Evolutionary conservation across 2,797 vertebrate genomes (phyloP), one percentile per base, ranked within the genome.

Genomic region (Neopelma chrysocephalum): DNA sequence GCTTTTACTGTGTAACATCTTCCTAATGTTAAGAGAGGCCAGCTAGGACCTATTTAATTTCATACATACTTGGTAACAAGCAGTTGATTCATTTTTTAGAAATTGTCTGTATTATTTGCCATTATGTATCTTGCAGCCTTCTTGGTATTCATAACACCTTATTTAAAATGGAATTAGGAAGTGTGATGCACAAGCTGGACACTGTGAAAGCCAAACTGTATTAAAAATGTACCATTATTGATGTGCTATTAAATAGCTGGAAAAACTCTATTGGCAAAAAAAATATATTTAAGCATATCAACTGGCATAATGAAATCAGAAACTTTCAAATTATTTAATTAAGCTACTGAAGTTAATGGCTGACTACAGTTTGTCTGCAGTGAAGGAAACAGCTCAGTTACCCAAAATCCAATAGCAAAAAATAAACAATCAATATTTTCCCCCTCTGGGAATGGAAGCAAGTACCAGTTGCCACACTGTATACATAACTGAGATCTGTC

Each of bases 261-360:
- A n/a, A 73, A 93, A 87, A 87, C n/a, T 83, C 43, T 69, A 25
- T 6, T n/a, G 71, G 64, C 36, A 71, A 21, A 80, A 70, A 89
- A 76, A 68, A 90, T 72, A 11, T 62, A 77, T 83, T 89, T 82
- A 88, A 84, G 32, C 32, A 56, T 88, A 94, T 65, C 47, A 95
- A 73, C 61, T 82, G 72, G 80, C 78, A 89, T 47, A 93, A 94
- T 79, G 47, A 96, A 96, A 96, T 93, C 38, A 97, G 89, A 93
- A 94, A 75, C n/a, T 73, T 94, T 65, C n/a, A 36, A 50, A 66
- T 94, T 89, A 92, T 96, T 93, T 88, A 96, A 93, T 85, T 95
- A 96, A 96, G 54, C 42, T 73, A n/a, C 73, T 70, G 54, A 80
- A 91, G 65, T 82, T 91, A 95, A 96, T 64, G 78, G 87, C 61